Evolutionary conservation across 1,140 invertebrate species (phyloP).

Genomic region (Sycophaga agraensis): DNA sequence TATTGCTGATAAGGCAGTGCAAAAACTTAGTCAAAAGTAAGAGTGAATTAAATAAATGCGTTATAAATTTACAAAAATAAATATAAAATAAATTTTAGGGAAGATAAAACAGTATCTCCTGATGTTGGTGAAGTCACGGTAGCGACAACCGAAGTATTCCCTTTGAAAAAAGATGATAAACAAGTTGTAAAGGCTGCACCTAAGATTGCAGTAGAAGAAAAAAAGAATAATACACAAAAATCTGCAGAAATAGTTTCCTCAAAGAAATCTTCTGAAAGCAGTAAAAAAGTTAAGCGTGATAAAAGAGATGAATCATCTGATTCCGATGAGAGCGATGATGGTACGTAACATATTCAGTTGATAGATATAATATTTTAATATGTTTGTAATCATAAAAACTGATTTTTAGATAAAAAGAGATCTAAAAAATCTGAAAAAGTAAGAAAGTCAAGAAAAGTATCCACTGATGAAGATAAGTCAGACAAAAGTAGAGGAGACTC

Average conservation of each 20-base stretch:
- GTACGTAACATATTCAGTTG: conserved; percentile 31
- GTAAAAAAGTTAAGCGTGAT: conserved; percentile 51
- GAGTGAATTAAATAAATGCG: conserved; percentile 39
- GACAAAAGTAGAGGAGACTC: conserved; percentile 49
- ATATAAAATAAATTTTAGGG: conserved; percentile 34
- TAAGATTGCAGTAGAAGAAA: conserved; percentile 44
- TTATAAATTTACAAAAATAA: background rate
- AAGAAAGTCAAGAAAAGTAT: conserved; percentile 46
- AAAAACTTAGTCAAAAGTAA: conserved; percentile 45
- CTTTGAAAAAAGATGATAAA: conserved; percentile 51
- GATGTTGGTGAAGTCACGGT: conserved; percentile 42
- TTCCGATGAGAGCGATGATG: conserved; percentile 57
- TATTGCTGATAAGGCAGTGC: conserved; percentile 56
- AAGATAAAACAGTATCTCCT: conserved; percentile 47
- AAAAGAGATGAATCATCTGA: conserved; percentile 56
- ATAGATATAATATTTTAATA: background rate
- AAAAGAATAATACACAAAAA: conserved; percentile 44
- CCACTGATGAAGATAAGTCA: conserved; percentile 53
- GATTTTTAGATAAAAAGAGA: conserved; percentile 49
- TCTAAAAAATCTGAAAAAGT: conserved; percentile 49
- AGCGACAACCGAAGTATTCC: conserved; percentile 43
- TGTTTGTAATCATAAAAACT: background rate
- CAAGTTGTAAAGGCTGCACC: conserved; percentile 35
- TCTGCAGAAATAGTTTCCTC: conserved; percentile 32
- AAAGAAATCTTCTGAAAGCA: conserved; percentile 48